Conservation (phyloP, 2,797 vertebrate genomes). For the Meda fulgida region DNA sequence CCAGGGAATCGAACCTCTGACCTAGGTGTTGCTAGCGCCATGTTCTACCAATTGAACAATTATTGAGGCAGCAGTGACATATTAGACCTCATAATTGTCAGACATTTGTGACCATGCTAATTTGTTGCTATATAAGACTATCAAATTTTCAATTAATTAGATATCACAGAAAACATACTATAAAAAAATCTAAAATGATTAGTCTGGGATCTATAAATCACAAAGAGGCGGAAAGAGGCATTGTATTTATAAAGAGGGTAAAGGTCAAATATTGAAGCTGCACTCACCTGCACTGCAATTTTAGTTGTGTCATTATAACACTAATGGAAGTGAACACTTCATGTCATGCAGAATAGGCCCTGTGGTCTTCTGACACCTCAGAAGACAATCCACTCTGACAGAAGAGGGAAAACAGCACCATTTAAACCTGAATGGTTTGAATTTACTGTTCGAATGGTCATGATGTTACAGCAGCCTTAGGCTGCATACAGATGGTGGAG, state of each 20-base stretch:
- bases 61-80: neutral
- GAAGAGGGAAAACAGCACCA: conserved; percentile 39
- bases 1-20: neutral
- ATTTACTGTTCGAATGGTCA: neutral
- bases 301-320: conserved; percentile 31
- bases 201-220: neutral
- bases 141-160: conserved; percentile 7
- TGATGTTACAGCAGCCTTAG: conserved; percentile 36
- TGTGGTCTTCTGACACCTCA: conserved; percentile 45
- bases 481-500: conserved; percentile 19
- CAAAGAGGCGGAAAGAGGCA: neutral
- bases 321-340: conserved; percentile 42
- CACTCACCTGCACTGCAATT: neutral
- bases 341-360: conserved; percentile 36
- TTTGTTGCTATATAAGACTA: conserved; percentile 22
- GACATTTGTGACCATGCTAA: conserved; percentile 7
- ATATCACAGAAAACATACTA: neutral
- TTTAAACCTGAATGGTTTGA: conserved; percentile 41
- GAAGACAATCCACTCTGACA: conserved; percentile 43
- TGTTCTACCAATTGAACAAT: neutral
- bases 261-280: conserved; percentile 5
- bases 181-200: conserved; percentile 26
- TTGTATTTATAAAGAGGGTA: conserved; percentile 1
- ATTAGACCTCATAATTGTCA: neutral
- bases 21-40: neutral